phyloP scores from a whole-genome alignment of 2,113 vertebrate genomes.

The Glaucomys volans region DNA sequence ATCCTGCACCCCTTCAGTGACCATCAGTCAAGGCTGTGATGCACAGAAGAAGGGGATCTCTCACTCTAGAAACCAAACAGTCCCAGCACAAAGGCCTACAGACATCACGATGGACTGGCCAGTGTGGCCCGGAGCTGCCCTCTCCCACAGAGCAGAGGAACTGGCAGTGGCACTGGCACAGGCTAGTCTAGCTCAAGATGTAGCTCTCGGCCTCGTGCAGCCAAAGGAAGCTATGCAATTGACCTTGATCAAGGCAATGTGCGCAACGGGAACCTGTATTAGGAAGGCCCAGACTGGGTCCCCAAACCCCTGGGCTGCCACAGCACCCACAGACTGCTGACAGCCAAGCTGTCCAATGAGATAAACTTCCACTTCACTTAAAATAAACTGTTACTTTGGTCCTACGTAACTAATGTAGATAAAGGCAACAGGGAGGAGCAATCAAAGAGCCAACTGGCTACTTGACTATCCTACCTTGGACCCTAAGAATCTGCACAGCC shows the following conservation, averaged over 20 bases:
- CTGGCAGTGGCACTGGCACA: no score
- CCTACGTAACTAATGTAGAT: no score
- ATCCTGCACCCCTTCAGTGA: no score
- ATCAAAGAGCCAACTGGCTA: no score
- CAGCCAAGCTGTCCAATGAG: neutral
- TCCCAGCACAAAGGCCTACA: no score
- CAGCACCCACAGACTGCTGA: fast-evolving
- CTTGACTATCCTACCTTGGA: neutral
- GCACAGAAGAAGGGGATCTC: no score
- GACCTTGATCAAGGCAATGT: neutral
- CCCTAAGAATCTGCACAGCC: neutral
- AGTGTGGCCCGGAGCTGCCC: neutral
- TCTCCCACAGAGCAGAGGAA: neutral
- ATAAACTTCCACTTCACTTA: no score
- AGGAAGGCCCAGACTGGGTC: neutral
- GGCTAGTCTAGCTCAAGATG: neutral
- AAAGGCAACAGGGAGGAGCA: neutral
- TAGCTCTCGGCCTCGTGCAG: neutral
- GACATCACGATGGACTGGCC: neutral
- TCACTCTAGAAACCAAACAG: no score
- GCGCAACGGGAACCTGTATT: no score
- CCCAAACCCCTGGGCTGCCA: neutral
- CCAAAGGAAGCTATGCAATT: neutral
- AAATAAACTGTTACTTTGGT: no score
- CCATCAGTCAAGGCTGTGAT: no score